Evolutionary conservation across 37 sponge, comb jelly and placozoan species (phyloP), one percentile per base, ranked within the genome.

Genomic region (Geodia barretti): DNA sequence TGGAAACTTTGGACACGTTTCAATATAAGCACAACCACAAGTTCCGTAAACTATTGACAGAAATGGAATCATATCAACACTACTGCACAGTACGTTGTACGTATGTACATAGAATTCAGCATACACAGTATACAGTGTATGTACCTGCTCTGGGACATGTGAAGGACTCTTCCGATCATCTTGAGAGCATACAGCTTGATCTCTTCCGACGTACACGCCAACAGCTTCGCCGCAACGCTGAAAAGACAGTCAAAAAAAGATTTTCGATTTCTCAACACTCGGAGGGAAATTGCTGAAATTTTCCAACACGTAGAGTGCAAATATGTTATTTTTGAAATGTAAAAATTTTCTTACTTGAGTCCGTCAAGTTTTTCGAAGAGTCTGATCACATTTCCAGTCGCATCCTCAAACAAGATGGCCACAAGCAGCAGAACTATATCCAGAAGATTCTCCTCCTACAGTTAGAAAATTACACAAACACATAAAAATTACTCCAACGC

Each of bases 351-450:
- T 68, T 33, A 92, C 90, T 74, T 74, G 29, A 91, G 32, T 20
- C 93, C 93, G 0, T 74, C 68, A 36, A 28, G 29, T 1, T 78
- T 37, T 20, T 84, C 68, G 30, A 92, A 79, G 43, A 84, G 9
- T 40, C 38, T 70, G 32, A 84, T 77, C 28, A 89, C 37, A 41
- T 63, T 60, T 1, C 72, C 77, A 41, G 82, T 37, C 29, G 41
- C 33, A 71, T 82, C 81, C 64, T 84, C 80, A 84, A 89, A 89
- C 70, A 88, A 62, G 24, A 93, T 40, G 0, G 83, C 86, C 7
- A 90, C 39, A 17, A 93, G 59, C 21, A 93, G 72, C 32, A 68
- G 65, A 47, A 93, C 17, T 0, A 93, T 83, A 72, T 93, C 94
- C 5, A 34, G 62, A 19, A 90, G 64, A 81, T 90, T 90, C 75